Evolutionary conservation across 2,797 vertebrate genomes (phyloP), one percentile per base, ranked within the genome.

Genomic region (Molothrus aeneus): DNA sequence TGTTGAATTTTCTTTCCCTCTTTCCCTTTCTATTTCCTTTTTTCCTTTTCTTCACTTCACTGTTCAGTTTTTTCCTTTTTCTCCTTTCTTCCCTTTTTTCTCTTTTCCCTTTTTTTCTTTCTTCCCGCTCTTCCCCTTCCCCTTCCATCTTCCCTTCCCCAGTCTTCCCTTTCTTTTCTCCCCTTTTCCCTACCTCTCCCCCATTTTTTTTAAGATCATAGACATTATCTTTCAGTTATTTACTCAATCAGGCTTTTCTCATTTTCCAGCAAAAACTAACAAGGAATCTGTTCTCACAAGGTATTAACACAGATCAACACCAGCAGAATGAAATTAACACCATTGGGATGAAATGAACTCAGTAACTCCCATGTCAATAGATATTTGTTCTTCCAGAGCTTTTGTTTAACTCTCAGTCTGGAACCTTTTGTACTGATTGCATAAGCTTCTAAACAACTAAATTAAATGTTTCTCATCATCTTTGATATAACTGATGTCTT

Each of bases 301-400:
- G 43, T 80, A 88, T 89, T 94, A 94, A 78, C 63, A 63, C 20
- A 73, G 86, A 32, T 68, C 57, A 74, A 69, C 48, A 63, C 8
- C 69, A 91, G 56, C 45, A 88, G 59, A 80, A 88, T 57, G 50
- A 88, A 93, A 80, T 74, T 42, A 69, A 31, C 43, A 75, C 45
- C 45, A 60, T 18, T 0, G 0, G 53, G 71, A 80, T 91, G 25
- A 89, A 92, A 94, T 77, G 22, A 77, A 74, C 56, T 82, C 42
- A 13, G 31, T 91, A 94, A 78, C 53, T 91, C 54, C 40, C 69
- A 18, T 86, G 64, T 69, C 96, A 89, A 82, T 88, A 93, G 53
- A 47, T 86, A 82, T 57, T 85, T 92, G 45, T 86, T 92, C 63
- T 87, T 86, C 47, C 75, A 34, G 54, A 87, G 75, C 25, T 96